Conservation (phyloP, 2,113 vertebrate genomes). For the Leucoraja erinaceus region DNA sequence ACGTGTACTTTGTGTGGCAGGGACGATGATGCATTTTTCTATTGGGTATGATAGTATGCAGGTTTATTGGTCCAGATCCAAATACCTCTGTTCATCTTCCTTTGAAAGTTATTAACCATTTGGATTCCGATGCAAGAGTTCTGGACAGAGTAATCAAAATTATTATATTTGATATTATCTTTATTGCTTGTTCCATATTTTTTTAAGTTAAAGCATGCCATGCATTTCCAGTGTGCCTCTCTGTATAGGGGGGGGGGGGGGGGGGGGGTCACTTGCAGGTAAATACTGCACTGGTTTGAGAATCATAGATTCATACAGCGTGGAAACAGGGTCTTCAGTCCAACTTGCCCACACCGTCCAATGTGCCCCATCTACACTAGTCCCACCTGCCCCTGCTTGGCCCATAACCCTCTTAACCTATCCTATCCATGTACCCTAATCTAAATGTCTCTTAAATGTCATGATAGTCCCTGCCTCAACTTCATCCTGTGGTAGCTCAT, state of each 20-base stretch:
- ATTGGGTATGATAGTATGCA: not conserved
- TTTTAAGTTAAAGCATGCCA: not conserved
- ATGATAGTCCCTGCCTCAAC: no score
- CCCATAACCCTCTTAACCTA: no score
- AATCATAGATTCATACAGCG: no score
- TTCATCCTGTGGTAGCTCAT: no score
- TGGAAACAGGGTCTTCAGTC: no score
- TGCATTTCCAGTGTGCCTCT: not conserved
- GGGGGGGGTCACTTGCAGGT: not conserved
- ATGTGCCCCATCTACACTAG: no score
- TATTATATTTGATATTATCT: not conserved
- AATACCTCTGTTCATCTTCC: not conserved
- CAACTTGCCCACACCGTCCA: no score
- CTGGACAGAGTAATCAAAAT: not conserved
- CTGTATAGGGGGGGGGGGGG: no score
- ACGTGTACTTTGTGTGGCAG: not conserved
- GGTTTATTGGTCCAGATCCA: not conserved
- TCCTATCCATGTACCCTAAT: no score
- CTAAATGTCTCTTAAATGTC: no score
- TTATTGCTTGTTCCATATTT: not conserved
- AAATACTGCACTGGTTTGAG: not conserved
- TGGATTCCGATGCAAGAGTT: not conserved
- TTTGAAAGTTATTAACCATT: constrained; percentile 20
- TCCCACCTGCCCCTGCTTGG: no score
- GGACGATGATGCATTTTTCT: not conserved